Conservation (phyloP, 2,113 vertebrate species). For the Hippocampus mohnikei region DNA sequence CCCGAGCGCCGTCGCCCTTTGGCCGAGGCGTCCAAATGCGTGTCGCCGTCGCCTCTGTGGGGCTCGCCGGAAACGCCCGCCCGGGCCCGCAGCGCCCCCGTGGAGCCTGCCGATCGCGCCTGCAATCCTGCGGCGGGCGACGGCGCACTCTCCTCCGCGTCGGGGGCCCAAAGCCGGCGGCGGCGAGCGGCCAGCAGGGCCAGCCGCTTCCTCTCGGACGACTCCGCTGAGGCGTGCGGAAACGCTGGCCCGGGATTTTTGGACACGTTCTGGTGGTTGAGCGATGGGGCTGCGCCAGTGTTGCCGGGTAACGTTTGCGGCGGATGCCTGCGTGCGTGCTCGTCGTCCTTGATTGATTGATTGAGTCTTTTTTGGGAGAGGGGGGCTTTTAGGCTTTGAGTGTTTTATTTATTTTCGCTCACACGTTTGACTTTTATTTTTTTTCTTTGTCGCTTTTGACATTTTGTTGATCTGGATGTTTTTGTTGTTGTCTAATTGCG, state of each 20-base stretch:
- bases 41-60: constrained; percentile 64
- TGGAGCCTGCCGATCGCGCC: constrained; percentile 55
- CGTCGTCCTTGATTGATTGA: too few species aligned
- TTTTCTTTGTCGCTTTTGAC: neutral
- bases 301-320: constrained; percentile 72
- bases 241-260: constrained; percentile 48
- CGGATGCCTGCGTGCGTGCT: too few species aligned
- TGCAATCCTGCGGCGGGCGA: constrained; percentile 44
- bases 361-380: too few species aligned
- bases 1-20: constrained; percentile 57
- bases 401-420: too few species aligned
- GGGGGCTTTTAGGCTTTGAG: too few species aligned
- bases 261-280: constrained; percentile 59
- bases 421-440: too few species aligned
- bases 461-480: neutral
- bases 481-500: constrained; percentile 17
- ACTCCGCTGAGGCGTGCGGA: constrained; percentile 65
- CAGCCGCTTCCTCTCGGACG: constrained; percentile 70
- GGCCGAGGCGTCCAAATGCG: constrained; percentile 49
- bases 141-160: constrained; percentile 57
- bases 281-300: constrained; percentile 63
- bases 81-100: constrained; percentile 69
- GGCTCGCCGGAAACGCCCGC: constrained; percentile 68
- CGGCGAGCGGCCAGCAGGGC: constrained; percentile 55
- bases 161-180: constrained; percentile 71